Evolutionary conservation across 2,113 vertebrate genomes (phyloP).

Genomic region (Cyanoliseus patagonus): DNA sequence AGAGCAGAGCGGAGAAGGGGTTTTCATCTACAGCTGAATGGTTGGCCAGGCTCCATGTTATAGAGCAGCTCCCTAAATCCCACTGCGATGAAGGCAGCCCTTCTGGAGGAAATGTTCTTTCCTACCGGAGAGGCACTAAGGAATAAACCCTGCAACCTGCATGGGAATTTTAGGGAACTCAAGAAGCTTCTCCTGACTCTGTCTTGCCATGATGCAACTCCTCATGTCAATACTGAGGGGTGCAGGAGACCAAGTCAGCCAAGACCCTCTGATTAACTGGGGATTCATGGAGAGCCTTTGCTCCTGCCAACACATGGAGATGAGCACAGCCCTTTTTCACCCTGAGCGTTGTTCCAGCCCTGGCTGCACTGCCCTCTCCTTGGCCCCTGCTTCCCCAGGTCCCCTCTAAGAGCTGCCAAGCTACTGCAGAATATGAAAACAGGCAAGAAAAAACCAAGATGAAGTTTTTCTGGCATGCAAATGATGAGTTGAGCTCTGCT

Average conservation of each 20-base stretch:
- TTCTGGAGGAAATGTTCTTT: neutral
- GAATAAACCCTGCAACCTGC: neutral
- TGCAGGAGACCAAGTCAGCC: neutral
- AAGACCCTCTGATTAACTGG: neutral
- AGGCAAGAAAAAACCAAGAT: neutral
- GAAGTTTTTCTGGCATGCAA: neutral
- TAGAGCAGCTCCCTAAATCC: neutral
- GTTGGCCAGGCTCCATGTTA: neutral
- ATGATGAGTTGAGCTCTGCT: neutral
- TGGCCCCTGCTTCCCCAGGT: neutral
- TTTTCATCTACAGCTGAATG: neutral
- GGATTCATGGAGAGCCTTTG: neutral
- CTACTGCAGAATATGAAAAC: neutral
- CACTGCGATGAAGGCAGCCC: fast-evolving
- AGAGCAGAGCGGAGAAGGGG: neutral
- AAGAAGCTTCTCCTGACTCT: neutral
- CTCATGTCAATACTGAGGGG: neutral
- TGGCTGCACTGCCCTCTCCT: too few relatives aligned
- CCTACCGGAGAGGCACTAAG: neutral
- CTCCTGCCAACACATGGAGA: neutral
- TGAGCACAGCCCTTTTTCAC: neutral
- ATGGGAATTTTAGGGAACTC: neutral
- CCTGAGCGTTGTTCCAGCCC: neutral
- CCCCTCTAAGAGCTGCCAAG: neutral
- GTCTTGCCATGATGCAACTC: neutral